A percentile compares a stretch with the other conserved stretches of the same genome.
Evolutionary conservation across 2,888 invertebrate genomes (phyloP).

Genomic region (Drymonia ruficornis): DNA sequence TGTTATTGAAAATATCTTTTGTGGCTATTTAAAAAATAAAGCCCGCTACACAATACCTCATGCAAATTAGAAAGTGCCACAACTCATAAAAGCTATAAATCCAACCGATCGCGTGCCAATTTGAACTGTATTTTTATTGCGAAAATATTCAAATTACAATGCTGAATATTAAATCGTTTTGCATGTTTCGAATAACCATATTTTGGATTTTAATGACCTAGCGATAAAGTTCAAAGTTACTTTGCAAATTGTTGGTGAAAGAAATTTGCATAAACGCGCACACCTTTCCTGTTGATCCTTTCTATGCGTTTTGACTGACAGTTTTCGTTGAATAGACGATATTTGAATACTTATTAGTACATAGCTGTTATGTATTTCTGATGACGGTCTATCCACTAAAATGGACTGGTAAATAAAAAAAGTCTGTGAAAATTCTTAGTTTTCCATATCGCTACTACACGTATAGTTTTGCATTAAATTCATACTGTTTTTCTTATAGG

Average conservation of each 20-base stretch:
- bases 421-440: no score
- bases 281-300: conserved; percentile 79
- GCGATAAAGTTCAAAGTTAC: conserved; percentile 39
- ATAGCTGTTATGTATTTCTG: conserved; percentile 25
- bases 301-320: conserved; percentile 81
- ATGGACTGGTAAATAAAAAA: background rate
- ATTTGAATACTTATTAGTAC: conserved; percentile 37
- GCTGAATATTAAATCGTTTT: conserved; percentile 58
- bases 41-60: conserved; percentile 78
- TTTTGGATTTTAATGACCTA: conserved; percentile 31
- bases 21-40: conserved; percentile 82
- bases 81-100: conserved; percentile 43
- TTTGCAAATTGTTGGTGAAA: conserved; percentile 34
- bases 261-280: conserved; percentile 80
- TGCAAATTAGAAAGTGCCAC: conserved; percentile 76
- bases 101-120: conserved; percentile 35
- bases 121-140: conserved; percentile 46
- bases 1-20: conserved; percentile 81
- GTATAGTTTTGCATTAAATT: no score
- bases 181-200: conserved; percentile 26
- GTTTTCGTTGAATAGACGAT: conserved; percentile 53
- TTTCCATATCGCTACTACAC: no score
- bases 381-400: background rate
- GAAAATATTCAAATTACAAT: conserved; percentile 48
- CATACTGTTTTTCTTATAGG: no score